phyloP scores from a whole-genome alignment of 1,140 invertebrate species.

The Hyles euphorbiae region DNA sequence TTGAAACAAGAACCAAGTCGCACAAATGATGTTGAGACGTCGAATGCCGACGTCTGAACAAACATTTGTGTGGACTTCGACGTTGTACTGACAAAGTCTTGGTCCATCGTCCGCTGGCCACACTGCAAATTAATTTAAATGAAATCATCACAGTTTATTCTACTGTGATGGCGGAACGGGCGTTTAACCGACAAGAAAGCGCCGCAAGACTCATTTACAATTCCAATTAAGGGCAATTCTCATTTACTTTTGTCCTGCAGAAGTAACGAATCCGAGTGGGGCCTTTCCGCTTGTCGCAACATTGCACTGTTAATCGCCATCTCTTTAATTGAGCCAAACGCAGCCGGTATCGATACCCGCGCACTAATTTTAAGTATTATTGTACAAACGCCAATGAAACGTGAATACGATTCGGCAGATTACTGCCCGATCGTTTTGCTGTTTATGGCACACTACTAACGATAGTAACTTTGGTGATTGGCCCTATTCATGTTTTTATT shows the following conservation, averaged over 20 bases:
- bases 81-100: too few species aligned
- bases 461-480: too few species aligned
- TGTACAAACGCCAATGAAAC: too few species aligned
- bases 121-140: conserved; percentile 61
- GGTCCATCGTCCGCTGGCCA: conserved; percentile 25
- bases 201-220: conserved; percentile 68
- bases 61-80: too few species aligned
- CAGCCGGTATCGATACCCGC: not conserved
- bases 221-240: conserved; percentile 69
- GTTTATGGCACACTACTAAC: too few species aligned
- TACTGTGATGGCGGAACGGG: conserved; percentile 47
- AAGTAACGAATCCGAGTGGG: conserved; percentile 52
- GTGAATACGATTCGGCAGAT: too few species aligned
- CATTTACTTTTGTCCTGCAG: conserved; percentile 63
- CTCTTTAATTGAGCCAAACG: conserved; percentile 1
- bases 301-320: conserved; percentile 19
- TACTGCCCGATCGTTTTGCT: too few species aligned
- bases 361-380: too few species aligned
- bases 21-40: conserved; percentile 31
- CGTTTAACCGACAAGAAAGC: conserved; percentile 60
- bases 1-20: conserved; percentile 27
- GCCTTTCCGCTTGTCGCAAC: conserved; percentile 27
- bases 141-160: conserved; percentile 65
- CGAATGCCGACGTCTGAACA: conserved; percentile 35
- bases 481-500: too few species aligned